Evolutionary conservation across 2,888 invertebrate genomes (phyloP).

Genomic region (Fragum fragum): DNA sequence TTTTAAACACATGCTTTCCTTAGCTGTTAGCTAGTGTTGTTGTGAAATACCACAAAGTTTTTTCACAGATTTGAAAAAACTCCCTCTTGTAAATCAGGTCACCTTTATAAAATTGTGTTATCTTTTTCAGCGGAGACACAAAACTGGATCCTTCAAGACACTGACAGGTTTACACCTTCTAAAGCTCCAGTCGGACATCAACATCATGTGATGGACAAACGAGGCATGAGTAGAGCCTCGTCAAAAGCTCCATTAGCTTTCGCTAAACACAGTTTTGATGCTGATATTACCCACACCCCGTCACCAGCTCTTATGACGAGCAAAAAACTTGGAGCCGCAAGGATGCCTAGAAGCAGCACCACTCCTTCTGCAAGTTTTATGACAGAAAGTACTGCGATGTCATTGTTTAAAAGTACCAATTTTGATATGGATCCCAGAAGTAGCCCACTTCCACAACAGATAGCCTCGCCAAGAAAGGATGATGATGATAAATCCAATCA

Average conservation of each 20-base stretch:
- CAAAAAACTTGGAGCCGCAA: slow-evolving; percentile 29
- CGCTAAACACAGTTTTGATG: slow-evolving; percentile 28
- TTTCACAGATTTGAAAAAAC: too few relatives aligned
- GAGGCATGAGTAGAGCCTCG: slow-evolving; percentile 48
- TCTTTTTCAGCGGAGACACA: slow-evolving; percentile 10
- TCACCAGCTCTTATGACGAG: slow-evolving; percentile 40
- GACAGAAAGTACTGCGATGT: background rate
- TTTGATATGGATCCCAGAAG: slow-evolving; percentile 1
- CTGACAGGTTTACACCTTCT: slow-evolving; percentile 10
- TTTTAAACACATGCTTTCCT: too few relatives aligned
- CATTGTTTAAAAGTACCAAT: background rate
- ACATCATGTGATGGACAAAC: slow-evolving; percentile 53
- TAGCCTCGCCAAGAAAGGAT: background rate
- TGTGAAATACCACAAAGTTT: too few relatives aligned
- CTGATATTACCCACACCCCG: background rate
- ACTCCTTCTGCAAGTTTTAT: background rate
- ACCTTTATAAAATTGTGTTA: too few relatives aligned
- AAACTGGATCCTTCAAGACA: slow-evolving; percentile 19
- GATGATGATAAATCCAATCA: background rate
- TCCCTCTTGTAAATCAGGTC: too few relatives aligned
- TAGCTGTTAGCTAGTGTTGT: too few relatives aligned
- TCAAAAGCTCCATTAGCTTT: slow-evolving; percentile 43
- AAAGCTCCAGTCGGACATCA: slow-evolving; percentile 46
- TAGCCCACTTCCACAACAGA: slow-evolving; percentile 21
- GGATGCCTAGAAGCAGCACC: slow-evolving; percentile 10